phyloP scores from a whole-genome alignment of 2,797 vertebrate genomes.

The Xerus rutilus region DNA sequence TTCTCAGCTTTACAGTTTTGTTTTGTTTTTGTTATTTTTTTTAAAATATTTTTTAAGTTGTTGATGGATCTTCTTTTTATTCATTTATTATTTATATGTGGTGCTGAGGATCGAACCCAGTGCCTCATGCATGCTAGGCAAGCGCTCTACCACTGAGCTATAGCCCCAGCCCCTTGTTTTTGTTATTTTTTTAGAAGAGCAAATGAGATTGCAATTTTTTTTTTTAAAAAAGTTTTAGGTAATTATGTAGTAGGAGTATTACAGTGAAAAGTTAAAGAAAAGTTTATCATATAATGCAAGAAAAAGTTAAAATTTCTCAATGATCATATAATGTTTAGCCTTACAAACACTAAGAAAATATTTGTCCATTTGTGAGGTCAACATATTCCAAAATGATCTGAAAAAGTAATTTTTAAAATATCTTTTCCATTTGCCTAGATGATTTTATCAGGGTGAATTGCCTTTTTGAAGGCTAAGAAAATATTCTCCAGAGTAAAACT shows the following conservation, averaged over 20 bases:
- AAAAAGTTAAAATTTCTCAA: constrained; percentile 59
- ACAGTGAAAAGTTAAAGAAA: background rate
- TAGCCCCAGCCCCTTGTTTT: too few species aligned
- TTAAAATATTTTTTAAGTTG: too few species aligned
- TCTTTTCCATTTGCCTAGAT: constrained; percentile 53
- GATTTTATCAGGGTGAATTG: constrained; percentile 52
- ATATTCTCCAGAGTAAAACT: constrained; percentile 39
- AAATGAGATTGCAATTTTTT: constrained; percentile 1
- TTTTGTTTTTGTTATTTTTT: background rate
- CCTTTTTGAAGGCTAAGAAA: constrained; percentile 59
- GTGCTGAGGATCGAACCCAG: too few species aligned
- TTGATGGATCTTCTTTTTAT: too few species aligned
- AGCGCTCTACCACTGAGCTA: too few species aligned
- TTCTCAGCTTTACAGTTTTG: background rate
- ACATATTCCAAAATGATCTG: constrained; percentile 50
- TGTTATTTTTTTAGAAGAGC: background rate
- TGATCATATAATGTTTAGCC: background rate
- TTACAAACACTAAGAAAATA: constrained; percentile 49
- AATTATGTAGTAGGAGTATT: background rate
- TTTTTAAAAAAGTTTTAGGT: background rate
- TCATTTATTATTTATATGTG: too few species aligned
- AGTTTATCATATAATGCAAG: background rate
- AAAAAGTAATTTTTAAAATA: constrained; percentile 64
- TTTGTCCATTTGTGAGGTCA: constrained; percentile 2
- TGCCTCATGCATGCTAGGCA: too few species aligned